These are phyloP conservation scores for Rhinoraja longicauda DNA, from an alignment of 2,797 vertebrate species.

Conservation along the genomic window DNA sequence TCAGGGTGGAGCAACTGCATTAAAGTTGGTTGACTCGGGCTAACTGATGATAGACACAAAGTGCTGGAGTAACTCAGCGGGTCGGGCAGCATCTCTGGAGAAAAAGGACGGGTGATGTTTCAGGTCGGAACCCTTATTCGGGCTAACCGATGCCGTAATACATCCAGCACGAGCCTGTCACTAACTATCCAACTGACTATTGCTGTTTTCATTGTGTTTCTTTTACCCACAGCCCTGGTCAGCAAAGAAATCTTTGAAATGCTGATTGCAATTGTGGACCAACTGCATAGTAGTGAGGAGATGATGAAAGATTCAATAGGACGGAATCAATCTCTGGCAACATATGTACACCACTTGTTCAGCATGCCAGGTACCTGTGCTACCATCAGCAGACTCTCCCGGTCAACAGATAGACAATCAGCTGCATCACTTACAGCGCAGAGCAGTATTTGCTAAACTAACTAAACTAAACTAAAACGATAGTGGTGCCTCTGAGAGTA, in stretches of 20 bases:
- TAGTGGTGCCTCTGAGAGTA: too few species aligned
- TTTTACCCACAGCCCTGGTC: neutral
- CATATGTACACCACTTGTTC: conserved; percentile 12
- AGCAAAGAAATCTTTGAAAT: neutral
- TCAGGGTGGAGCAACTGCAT: too few species aligned
- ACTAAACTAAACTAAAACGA: too few species aligned
- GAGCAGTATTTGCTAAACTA: too few species aligned
- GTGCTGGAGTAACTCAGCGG: too few species aligned
- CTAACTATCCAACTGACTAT: neutral
- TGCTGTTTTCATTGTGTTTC: neutral
- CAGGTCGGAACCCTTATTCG: too few species aligned
- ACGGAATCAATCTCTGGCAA: neutral
- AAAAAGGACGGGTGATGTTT: too few species aligned
- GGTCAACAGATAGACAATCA: too few species aligned
- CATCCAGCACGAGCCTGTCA: neutral
- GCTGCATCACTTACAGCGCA: too few species aligned
- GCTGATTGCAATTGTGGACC: neutral
- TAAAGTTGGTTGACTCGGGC: too few species aligned
- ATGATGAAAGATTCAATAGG: neutral
- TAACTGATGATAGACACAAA: too few species aligned
- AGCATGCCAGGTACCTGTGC: neutral
- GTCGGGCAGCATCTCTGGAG: too few species aligned
- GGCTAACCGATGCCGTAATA: neutral
- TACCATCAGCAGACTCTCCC: neutral
- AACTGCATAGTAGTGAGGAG: neutral